Base-by-base conservation (phyloP, 2,113 vertebrate species). In the Forbesichthys papilliferus region DNA sequence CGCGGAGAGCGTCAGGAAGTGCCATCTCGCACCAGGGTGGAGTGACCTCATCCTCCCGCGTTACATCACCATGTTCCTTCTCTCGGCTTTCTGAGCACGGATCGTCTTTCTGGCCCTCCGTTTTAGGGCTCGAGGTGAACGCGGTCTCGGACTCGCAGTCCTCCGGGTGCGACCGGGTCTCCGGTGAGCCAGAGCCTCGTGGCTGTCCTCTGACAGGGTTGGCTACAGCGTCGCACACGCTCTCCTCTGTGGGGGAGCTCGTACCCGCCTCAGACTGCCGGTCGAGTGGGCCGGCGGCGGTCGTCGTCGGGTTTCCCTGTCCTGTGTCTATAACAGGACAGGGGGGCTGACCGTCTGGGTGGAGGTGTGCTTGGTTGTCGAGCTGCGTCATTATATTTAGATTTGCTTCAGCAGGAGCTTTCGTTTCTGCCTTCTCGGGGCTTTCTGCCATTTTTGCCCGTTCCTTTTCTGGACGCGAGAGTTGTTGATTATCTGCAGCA, bases 241-340 rank as follows among this genome's bases (percentile, higher is more conserved):
- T 12, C 48, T 36, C 36, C 9, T 61, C 10, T 3, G 61, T 18
- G 49, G 18, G 10, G 14, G 1, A 11, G 34, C 48, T 27, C 13
- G 27, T 49, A 11, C 14, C 56, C 12, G 56, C 12, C 11, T 54
- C 16, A 46, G 48, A 42, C 6, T 34, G 18, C 1, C 5, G 9
- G 42, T 56, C 3, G 11, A 12, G 14, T 9, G 3, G 9, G 16
- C 55, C 18, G 18, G 48, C 47, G 2, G 7, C 4, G 11, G 48
- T 34, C 51, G 53, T 10, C 18, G 11, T 18, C 36, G 33, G 54
- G 36, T 47, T 66, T 7, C 9, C 12, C 59, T 61, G 71, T 12
- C 65, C 69, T 18, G 68, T 69, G 56, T 78, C 71, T 56, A 42
- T 2, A 11, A 72, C 53, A 48, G 62, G 68, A 69, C 48, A 55